Conservation (phyloP, 2,797 vertebrate genomes). For the Phoxinus dragarum region DNA sequence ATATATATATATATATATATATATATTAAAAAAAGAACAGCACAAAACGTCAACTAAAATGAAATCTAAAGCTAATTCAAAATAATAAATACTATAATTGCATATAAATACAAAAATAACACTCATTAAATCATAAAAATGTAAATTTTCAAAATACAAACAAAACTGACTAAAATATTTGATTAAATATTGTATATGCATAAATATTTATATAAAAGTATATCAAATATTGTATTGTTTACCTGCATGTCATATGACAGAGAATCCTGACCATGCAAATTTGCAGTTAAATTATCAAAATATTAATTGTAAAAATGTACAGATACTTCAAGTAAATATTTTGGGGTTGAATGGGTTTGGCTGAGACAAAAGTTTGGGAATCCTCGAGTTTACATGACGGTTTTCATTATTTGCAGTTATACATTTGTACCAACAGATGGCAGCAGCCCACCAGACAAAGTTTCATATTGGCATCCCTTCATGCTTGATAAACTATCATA, state of each 20-base stretch:
- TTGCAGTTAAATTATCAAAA: not conserved
- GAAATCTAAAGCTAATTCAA: not conserved
- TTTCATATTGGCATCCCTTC: not conserved
- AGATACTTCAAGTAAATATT: not conserved
- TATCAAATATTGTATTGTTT: not conserved
- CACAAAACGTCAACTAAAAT: not conserved
- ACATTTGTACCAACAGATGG: slow-evolving; percentile 52
- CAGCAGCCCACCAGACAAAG: slow-evolving; percentile 34
- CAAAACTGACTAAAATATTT: not conserved
- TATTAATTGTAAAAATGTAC: not conserved
- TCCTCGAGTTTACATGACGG: not conserved
- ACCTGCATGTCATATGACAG: not conserved
- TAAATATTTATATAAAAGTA: not conserved
- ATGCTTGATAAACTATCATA: not conserved
- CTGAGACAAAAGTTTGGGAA: not conserved
- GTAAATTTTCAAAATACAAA: not conserved
- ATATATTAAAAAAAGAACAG: not conserved
- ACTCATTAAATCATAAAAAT: not conserved
- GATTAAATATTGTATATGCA: not conserved
- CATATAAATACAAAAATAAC: not conserved
- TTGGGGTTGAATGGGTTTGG: not conserved
- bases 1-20: too few relatives aligned
- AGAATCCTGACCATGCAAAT: not conserved
- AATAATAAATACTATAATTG: not conserved
- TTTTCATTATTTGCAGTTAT: not conserved